Conservation (phyloP, 2,797 vertebrate genomes). For the Benthosema pterotum region DNA sequence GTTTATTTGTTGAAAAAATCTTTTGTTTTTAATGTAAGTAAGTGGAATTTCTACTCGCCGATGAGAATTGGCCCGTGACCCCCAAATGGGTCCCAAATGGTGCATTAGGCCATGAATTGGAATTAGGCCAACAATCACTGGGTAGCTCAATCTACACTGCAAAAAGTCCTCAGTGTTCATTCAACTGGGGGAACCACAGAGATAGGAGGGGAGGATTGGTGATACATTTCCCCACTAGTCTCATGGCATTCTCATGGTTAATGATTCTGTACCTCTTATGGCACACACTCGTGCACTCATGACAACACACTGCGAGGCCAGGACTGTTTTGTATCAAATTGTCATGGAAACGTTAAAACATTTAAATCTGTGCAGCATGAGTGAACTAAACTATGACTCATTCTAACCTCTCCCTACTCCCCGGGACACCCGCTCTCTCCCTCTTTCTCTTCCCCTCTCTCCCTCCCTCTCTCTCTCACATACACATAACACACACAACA, state of each 20-base stretch:
- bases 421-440: conserved; percentile 10
- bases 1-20: no score
- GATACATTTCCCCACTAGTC: conserved; percentile 50
- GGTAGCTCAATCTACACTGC: no score
- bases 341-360: conserved; percentile 78
- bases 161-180: no score
- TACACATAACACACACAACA: conserved; percentile 11
- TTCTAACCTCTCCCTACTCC: conserved; percentile 66
- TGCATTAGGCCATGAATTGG: no score
- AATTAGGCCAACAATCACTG: no score
- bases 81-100: no score
- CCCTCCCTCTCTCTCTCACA: conserved; percentile 15
- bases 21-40: no score
- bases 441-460: conserved; percentile 7
- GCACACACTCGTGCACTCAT: conserved; percentile 6
- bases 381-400: conserved; percentile 76
- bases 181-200: background rate
- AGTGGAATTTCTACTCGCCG: no score
- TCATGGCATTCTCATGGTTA: conserved; percentile 53
- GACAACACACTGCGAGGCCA: conserved; percentile 31
- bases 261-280: conserved; percentile 54
- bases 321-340: conserved; percentile 71
- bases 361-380: conserved; percentile 75
- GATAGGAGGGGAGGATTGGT: conserved; percentile 31
- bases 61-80: no score